These are phyloP conservation scores for Ooceraea biroi DNA, from an alignment of 1,140 invertebrate species.

Conservation along the genomic window DNA sequence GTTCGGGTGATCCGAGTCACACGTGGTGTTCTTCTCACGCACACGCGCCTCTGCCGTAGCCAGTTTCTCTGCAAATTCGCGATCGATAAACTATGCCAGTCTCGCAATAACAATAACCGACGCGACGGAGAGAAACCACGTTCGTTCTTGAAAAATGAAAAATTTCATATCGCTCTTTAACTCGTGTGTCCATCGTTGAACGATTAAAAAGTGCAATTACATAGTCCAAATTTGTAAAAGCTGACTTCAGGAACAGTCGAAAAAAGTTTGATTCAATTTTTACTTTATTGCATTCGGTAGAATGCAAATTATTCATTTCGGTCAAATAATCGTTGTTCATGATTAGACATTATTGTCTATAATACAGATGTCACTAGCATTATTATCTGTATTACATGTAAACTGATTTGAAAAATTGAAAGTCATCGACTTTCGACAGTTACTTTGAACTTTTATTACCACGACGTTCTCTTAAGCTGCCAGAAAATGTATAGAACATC, in stretches of 20 bases:
- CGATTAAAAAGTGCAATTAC: too few relatives aligned
- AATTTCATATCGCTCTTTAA: neutral
- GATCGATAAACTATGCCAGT: conserved; percentile 44
- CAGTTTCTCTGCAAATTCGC: conserved; percentile 55
- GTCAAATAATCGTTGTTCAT: too few relatives aligned
- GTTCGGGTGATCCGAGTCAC: conserved; percentile 63
- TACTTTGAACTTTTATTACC: conserved; percentile 3
- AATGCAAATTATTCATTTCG: too few relatives aligned
- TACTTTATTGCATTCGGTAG: too few relatives aligned
- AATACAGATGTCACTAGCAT: too few relatives aligned
- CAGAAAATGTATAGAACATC: neutral
- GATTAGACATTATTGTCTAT: too few relatives aligned
- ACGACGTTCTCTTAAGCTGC: neutral
- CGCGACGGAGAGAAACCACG: neutral
- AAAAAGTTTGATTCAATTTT: too few relatives aligned
- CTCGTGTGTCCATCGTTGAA: neutral
- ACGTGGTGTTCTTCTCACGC: conserved; percentile 70
- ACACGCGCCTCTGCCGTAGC: neutral
- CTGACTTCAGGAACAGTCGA: too few relatives aligned
- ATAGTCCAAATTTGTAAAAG: too few relatives aligned
- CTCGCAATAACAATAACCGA: neutral
- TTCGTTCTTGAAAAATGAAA: neutral
- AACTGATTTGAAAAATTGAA: too few relatives aligned
- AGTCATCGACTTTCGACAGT: too few relatives aligned
- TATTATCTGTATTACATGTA: too few relatives aligned